Conservation (phyloP, 2,797 vertebrate genomes). For the Acrossocheilus wenchowensis region DNA sequence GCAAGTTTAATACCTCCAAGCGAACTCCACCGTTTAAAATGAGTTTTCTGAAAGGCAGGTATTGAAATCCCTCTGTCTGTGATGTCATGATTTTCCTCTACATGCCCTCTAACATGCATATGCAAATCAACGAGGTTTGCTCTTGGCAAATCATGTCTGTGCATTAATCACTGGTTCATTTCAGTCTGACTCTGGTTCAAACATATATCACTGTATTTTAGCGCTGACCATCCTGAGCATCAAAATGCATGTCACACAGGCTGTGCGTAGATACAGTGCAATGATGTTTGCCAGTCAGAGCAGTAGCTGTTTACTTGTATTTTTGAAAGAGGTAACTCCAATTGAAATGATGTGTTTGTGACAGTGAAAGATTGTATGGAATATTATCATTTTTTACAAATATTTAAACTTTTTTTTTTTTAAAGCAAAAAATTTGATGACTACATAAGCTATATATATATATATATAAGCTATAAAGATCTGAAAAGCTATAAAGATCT, state of each 20-base stretch:
- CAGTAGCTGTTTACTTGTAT: not conserved
- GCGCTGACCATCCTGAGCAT: not conserved
- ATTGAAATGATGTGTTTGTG: not conserved
- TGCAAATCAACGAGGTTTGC: not conserved
- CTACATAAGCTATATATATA: not conserved
- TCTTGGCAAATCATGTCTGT: not conserved
- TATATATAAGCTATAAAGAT: too few relatives aligned
- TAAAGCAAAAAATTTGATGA: not conserved
- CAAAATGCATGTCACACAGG: not conserved
- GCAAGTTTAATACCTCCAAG: not conserved
- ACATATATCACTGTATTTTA: not conserved
- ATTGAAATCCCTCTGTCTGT: not conserved
- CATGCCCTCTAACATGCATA: not conserved
- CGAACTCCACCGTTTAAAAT: not conserved
- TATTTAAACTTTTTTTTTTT: too few relatives aligned
- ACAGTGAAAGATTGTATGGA: not conserved
- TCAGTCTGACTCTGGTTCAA: not conserved
- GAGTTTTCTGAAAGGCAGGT: not conserved
- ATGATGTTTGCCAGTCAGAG: not conserved
- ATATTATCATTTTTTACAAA: too few relatives aligned
- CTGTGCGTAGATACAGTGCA: not conserved
- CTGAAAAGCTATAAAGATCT: too few relatives aligned
- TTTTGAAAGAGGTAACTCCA: not conserved
- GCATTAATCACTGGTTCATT: not conserved
- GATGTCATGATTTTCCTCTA: not conserved